phyloP scores from a whole-genome alignment of 2,113 vertebrate genomes.

The Alligator sinensis region DNA sequence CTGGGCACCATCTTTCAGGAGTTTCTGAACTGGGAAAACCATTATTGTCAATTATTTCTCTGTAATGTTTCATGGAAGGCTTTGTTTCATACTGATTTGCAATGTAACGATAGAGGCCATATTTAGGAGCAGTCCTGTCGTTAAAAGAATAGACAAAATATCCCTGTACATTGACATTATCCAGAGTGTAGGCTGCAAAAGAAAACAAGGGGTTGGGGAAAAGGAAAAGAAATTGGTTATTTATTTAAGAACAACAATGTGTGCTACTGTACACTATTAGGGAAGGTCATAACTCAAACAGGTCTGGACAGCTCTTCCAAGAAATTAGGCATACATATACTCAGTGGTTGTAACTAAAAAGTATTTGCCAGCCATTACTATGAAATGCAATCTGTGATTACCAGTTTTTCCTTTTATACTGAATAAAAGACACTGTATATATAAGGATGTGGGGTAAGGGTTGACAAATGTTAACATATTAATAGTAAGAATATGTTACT shows the following conservation, averaged over 20 bases:
- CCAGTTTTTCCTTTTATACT: constrained; percentile 8
- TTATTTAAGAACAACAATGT: neutral
- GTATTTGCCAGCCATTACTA: neutral
- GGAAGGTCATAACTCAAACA: neutral
- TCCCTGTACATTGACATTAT: constrained; percentile 91
- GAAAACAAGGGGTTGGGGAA: constrained; percentile 17
- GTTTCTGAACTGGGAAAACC: constrained; percentile 84
- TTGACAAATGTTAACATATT: neutral
- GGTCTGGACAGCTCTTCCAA: neutral
- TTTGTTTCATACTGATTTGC: constrained; percentile 88
- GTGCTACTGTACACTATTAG: neutral
- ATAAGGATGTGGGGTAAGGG: neutral
- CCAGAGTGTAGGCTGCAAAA: constrained; percentile 86
- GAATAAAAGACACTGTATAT: constrained; percentile 41
- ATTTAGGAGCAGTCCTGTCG: constrained; percentile 89
- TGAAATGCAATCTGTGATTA: neutral
- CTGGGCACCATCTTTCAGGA: constrained; percentile 77
- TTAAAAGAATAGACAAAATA: constrained; percentile 95
- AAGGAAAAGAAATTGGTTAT: neutral
- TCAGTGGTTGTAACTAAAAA: neutral
- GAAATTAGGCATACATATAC: neutral
- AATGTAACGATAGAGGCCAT: constrained; percentile 88
- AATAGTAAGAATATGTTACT: neutral
- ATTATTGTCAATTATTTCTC: constrained; percentile 88
- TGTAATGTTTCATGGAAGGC: constrained; percentile 88